Evolutionary conservation across 2,888 invertebrate genomes (phyloP), one percentile per base, ranked within the genome.

Genomic region (Cheilosia vulpina): DNA sequence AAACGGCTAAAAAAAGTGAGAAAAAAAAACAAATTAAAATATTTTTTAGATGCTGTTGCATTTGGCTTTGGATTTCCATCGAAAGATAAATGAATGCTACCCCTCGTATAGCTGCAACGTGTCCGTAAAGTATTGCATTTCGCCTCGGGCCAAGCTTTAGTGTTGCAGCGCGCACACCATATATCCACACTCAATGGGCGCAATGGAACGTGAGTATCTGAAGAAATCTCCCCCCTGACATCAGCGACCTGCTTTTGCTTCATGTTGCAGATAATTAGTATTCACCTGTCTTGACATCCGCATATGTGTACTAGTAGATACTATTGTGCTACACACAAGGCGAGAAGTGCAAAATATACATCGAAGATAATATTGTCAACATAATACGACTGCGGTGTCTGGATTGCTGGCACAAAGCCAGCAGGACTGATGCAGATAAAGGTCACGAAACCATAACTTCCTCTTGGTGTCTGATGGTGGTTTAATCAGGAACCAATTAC

Each of bases 211-310:
- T 71, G 69, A 69, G 41, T 38, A 34, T 62, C 62, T 24, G 52
- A 9, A 55, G 62, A 68, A 45, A 68, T 60, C 41, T 62, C 47
- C 62, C 69, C 63, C 52, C 57, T 31, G 15, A 45, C 38, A 62
- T 31, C 34, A 15, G 31, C 66, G 72, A 78, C 73, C 73, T 69
- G 73, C 41, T 83, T 83, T 65, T 53, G 68, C 43, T 15, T 63
- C 78, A 55, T 57, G 68, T 78, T 83, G 83, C 78, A 57, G 78
- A 68, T 73, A 83, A 83, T 83, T 79, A 83, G 83, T 73, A 79
- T 83, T 83, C 83, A 79, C 83, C 73, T 83, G 83, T 63, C 57
- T 79, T 83, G 73, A 69, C 52, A 78, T 72, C 60, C 53, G 75
- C 68, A 75, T 55, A 71, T 55, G 31, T 31, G 31, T 31, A 55